Evolutionary conservation across 2,888 invertebrate species (phyloP), one percentile per base, ranked within the genome.

Genomic region (Cylindroiulus punctatus): DNA sequence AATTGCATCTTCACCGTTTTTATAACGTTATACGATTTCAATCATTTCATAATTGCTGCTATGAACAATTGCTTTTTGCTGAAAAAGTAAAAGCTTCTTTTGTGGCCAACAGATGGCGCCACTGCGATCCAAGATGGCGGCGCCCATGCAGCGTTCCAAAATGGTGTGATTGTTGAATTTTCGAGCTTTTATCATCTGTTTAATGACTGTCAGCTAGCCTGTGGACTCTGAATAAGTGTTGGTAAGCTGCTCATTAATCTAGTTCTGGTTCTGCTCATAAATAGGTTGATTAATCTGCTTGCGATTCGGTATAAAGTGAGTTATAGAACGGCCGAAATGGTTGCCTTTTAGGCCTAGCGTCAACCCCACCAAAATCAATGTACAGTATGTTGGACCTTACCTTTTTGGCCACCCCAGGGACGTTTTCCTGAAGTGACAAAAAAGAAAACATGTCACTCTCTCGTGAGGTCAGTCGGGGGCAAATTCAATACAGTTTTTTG

Each of bases 361-460:
- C 76, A 30, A 30, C 76, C 76, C 76, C 76, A 30, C 76, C 44
- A 83, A 83, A 83, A 83, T 42, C 42, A 83, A 83, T 83, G 26
- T 83, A n/a, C n/a, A n/a, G n/a, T 42, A 84, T 84, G 52, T 22
- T 26, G 52, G 57, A 84, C 84, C 84, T 84, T 84, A 84, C 84
- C 84, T 84, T 84, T 84, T 52, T 47, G 57, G 84, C 57, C 84
- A 84, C 84, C 84, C 84, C 84, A 52, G 84, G 84, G 52, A 36
- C 84, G 84, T 52, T 57, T 84, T 84, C 84, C 84, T 84, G 84
- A 84, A 84, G 84, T 42, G 44, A 84, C 84, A 84, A 84, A 84
- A 84, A 57, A 84, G 57, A 84, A 84, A 52, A 84, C 47, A 84
- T 84, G 52, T 84, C 47, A 84, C 84, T 84, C 17, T 84, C 36